phyloP scores from a whole-genome alignment of 2,113 vertebrate species.

The Trichechus manatus region DNA sequence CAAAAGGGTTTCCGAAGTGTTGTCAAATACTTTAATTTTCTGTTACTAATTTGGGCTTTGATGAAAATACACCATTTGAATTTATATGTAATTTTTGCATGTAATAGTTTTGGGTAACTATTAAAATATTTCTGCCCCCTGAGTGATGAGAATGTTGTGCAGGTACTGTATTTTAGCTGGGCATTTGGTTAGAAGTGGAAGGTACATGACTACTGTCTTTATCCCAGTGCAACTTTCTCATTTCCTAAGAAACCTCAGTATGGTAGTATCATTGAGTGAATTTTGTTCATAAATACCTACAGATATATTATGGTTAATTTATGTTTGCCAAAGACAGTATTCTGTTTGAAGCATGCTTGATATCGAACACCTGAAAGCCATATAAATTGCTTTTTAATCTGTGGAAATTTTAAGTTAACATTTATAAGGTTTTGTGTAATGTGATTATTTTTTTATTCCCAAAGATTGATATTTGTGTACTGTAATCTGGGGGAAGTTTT shows the following conservation, averaged over 20 bases:
- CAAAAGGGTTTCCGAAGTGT: not conserved
- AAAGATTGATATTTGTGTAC: not conserved
- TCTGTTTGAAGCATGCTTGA: not conserved
- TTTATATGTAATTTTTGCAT: not conserved
- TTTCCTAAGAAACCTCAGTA: not conserved
- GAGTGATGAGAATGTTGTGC: not conserved
- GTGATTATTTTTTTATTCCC: not conserved
- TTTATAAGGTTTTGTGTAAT: not conserved
- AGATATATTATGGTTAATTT: not conserved
- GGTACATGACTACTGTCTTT: not conserved
- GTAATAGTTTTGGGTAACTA: not conserved
- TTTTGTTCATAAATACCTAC: not conserved
- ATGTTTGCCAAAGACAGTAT: not conserved
- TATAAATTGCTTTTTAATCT: not conserved
- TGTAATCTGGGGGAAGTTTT: not conserved
- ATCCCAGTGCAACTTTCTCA: not conserved
- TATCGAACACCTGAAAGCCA: not conserved
- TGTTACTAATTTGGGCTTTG: not conserved
- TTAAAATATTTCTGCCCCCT: not conserved
- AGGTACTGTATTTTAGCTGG: not conserved
- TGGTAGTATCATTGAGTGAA: not conserved
- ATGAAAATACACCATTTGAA: not conserved
- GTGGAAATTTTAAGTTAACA: not conserved
- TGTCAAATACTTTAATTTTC: not conserved
- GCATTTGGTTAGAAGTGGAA: not conserved